Base-by-base conservation (phyloP, 2,797 vertebrate species). In the Pitangus sulphuratus region DNA sequence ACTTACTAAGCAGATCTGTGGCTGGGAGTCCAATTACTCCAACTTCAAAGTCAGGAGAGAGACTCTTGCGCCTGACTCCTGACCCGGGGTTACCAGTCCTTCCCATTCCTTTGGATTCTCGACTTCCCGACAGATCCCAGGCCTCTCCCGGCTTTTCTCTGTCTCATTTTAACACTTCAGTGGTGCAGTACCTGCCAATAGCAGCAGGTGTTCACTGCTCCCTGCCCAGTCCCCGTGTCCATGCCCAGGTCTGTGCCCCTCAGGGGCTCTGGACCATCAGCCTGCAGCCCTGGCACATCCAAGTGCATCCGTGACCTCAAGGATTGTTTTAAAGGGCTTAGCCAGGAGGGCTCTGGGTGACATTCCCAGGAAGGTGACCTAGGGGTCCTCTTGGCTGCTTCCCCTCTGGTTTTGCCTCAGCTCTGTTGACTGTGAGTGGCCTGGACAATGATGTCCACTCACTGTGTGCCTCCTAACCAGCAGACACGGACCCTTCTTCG, bases 371-470 rank as follows among this genome's bases (percentile, higher is more conserved):
- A 9, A 12, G 37, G 56, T 28, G 48, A 17, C 26, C 0, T 1
- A 9, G 30, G 3, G 0, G 2, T 22, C 54, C 10, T 17, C 56
- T 11, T 21, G 79, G 50, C 42, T 33, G 37, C 0, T 3, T 35
- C 18, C 42, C 48, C 42, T 37, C 15, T 25, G 56, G 28, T 6
- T 17, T 12, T 51, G 13, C 24, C 47, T 62, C 8, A 1, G 47
- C 30, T 0, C 37, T 22, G 47, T 15, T 47, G 87, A 1, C 3
- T 14, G 13, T 47, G 61, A 21, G 4, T 31, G 77, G 47, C 57
- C 0, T 0, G 11, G 69, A 1, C 5, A 2, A 6, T 1, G 54
- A 3, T 2, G 7, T 20, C 71, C 2, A 0, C 31, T 7, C 30
- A 19, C 5, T 0, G 4, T 4, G 44, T 64, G 48, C 40, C 70